These are phyloP conservation scores for Drosophila littoralis DNA, from an alignment of 1,140 invertebrate genomes.

Conservation along the genomic window DNA sequence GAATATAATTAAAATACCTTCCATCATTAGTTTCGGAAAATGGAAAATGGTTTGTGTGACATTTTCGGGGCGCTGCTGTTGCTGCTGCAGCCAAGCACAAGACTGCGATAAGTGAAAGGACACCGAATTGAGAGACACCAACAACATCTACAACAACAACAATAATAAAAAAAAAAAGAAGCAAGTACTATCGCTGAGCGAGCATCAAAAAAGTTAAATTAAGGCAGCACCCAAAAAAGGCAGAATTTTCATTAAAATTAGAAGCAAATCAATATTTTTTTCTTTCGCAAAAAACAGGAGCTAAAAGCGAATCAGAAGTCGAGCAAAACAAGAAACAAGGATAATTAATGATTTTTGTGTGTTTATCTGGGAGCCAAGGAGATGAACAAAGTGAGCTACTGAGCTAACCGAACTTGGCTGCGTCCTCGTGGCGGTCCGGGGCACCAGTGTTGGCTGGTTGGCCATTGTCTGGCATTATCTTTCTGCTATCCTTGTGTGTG, in stretches of 20 bases:
- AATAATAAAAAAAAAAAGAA: slow-evolving; percentile 29
- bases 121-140: slow-evolving; percentile 20
- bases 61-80: slow-evolving; percentile 60
- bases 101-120: slow-evolving; percentile 74
- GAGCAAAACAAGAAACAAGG: slow-evolving; percentile 83
- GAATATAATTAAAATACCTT: slow-evolving; percentile 84
- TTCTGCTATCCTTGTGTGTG: slow-evolving; percentile 56
- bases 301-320: slow-evolving; percentile 69
- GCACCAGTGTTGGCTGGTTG: slow-evolving; percentile 47
- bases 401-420: background rate
- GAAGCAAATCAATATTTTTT: slow-evolving; percentile 83
- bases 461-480: slow-evolving; percentile 80
- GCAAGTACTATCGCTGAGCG: slow-evolving; percentile 62
- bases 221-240: slow-evolving; percentile 59
- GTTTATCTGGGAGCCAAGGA: slow-evolving; percentile 66
- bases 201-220: slow-evolving; percentile 82
- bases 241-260: slow-evolving; percentile 82
- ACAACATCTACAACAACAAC: slow-evolving; percentile 1
- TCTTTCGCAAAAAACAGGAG: slow-evolving; percentile 16
- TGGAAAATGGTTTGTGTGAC: slow-evolving; percentile 70
- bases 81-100: slow-evolving; percentile 73
- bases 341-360: slow-evolving; percentile 83
- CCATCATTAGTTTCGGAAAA: slow-evolving; percentile 73
- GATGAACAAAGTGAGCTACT: background rate
- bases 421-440: background rate